These are phyloP conservation scores for Carollia perspicillata DNA, from an alignment of 2,113 vertebrate species.

Conservation along the genomic window DNA sequence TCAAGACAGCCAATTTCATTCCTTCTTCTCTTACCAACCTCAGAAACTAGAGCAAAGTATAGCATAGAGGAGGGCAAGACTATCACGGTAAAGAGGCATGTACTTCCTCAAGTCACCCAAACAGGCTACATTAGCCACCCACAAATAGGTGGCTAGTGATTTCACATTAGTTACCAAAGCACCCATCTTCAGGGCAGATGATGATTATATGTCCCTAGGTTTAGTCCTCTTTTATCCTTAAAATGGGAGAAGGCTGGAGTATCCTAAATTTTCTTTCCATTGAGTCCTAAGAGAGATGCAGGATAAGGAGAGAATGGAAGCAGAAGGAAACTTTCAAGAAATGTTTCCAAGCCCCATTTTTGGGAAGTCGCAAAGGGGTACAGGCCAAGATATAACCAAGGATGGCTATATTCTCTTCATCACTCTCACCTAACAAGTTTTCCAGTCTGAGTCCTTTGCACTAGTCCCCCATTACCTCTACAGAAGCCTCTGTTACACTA, in stretches of 20 bases:
- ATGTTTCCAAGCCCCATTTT: not conserved
- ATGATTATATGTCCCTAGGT: not conserved
- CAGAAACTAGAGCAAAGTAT: not conserved
- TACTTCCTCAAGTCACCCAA: not conserved
- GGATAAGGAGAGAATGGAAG: not conserved
- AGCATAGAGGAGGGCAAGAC: not conserved
- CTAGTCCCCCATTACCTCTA: not conserved
- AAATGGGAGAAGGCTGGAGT: not conserved
- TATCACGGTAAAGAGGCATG: not conserved
- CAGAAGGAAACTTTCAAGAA: not conserved
- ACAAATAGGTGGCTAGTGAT: not conserved
- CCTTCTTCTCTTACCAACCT: not conserved
- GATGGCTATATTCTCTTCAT: not conserved
- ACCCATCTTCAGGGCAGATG: not conserved
- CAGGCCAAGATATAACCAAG: not conserved
- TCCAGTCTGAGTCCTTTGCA: not conserved
- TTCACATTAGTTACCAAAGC: not conserved
- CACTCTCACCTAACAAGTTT: constrained; percentile 14
- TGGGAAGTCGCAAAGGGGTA: not conserved
- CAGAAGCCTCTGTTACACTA: constrained; percentile 33
- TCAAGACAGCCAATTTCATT: not conserved
- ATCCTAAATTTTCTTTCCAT: not conserved
- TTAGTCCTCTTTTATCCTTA: not conserved
- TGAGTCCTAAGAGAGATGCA: not conserved
- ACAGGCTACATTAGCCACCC: not conserved